Percentiles rank a stretch among this genome's conserved stretches.
These are phyloP conservation scores for Holothuria glaberrima DNA, from an alignment of 35 echinoderm and acorn worm genomes.

Conservation along the genomic window DNA sequence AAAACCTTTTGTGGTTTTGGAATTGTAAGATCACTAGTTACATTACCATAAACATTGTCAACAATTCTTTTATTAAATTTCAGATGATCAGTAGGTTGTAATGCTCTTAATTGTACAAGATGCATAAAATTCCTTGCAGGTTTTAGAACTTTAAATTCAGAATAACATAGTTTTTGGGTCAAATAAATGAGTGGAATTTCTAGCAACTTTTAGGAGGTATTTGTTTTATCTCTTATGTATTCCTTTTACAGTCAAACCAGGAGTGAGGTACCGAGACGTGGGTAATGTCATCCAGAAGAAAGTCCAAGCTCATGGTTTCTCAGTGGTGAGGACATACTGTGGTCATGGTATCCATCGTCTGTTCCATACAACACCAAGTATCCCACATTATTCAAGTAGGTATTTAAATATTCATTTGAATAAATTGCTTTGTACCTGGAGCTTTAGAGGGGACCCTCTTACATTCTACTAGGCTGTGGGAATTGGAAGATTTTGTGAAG, in stretches of 20 bases:
- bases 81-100: too few species aligned
- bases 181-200: neutral
- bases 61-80: too few species aligned
- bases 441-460: neutral
- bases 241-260: conserved; percentile 75
- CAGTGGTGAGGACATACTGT: conserved; percentile 92
- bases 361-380: conserved; percentile 97
- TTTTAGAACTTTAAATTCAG: too few species aligned
- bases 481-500: too few species aligned
- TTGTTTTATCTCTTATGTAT: too few species aligned
- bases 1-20: too few species aligned
- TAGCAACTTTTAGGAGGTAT: neutral
- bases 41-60: too few species aligned
- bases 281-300: conserved; percentile 93
- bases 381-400: conserved; percentile 98
- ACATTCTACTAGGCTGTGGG: neutral
- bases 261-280: conserved; percentile 86
- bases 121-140: too few species aligned
- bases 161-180: too few species aligned
- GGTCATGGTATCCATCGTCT: conserved; percentile 97
- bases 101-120: too few species aligned
- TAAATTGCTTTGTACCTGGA: too few species aligned
- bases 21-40: too few species aligned
- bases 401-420: conserved; percentile 1
- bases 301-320: conserved; percentile 84